phyloP scores from a whole-genome alignment of 2,113 vertebrate genomes.

The Odontesthes bonariensis region DNA sequence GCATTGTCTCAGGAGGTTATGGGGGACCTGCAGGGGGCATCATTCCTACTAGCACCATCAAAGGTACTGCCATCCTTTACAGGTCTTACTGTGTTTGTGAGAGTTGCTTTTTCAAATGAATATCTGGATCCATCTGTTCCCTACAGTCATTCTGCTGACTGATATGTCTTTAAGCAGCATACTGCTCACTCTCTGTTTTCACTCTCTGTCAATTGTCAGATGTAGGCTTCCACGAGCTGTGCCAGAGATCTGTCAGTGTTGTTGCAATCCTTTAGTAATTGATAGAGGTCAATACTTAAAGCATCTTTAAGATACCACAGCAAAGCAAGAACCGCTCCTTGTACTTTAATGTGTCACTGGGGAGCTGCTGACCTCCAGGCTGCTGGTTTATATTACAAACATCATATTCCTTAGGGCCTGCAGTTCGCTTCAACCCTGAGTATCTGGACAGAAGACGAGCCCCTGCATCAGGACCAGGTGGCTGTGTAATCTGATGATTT shows the following conservation, averaged over 20 bases:
- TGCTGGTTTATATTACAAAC: constrained; percentile 55
- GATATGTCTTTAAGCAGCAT: background rate
- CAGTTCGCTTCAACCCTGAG: constrained; percentile 79
- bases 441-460: constrained; percentile 82
- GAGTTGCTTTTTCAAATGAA: background rate
- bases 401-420: constrained; percentile 80
- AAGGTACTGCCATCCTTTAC: constrained; percentile 80
- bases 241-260: constrained; percentile 32
- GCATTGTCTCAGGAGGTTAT: constrained; percentile 97
- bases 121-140: background rate
- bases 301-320: constrained; percentile 9
- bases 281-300: constrained; percentile 20
- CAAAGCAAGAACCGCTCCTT: constrained; percentile 1
- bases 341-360: constrained; percentile 28
- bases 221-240: background rate
- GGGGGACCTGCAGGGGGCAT: constrained; percentile 95
- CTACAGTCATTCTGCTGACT: background rate
- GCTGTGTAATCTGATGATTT: constrained; percentile 53
- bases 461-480: constrained; percentile 79
- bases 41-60: constrained; percentile 88
- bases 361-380: constrained; percentile 38
- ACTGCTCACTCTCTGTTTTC: constrained; percentile 1
- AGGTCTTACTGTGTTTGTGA: background rate
- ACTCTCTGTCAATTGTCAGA: background rate
- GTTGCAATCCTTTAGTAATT: constrained; percentile 12